Conservation (phyloP, 2,888 invertebrate species). For the Lomographa bimaculata region DNA sequence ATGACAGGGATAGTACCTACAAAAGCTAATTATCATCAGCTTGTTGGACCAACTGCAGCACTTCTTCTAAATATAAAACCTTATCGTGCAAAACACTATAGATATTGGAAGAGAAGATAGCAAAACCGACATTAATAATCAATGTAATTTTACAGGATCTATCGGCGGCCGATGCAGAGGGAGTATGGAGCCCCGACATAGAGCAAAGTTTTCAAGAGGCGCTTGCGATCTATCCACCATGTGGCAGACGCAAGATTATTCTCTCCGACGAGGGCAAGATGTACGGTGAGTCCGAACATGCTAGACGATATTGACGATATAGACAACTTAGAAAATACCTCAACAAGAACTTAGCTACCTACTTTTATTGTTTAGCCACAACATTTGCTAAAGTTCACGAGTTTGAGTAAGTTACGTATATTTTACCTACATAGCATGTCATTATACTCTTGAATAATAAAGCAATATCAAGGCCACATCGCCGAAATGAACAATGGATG, state of each 20-base stretch:
- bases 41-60: no score
- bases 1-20: no score
- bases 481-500: conserved; percentile 75
- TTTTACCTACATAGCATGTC: conserved; percentile 2
- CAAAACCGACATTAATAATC: no score
- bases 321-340: no score
- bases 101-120: no score
- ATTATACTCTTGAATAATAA: conserved; percentile 55
- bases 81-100: no score
- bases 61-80: no score
- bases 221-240: conserved; percentile 99
- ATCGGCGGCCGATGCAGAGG: conserved; percentile 99
- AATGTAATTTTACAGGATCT: conserved; percentile 90
- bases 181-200: conserved; percentile 99
- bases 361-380: no score
- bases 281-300: conserved; percentile 95
- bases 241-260: conserved; percentile 99
- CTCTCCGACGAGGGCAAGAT: conserved; percentile 99
- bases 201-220: conserved; percentile 99
- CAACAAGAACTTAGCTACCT: no score
- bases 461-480: conserved; percentile 67
- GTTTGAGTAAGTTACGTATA: no score
- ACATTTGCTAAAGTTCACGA: no score
- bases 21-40: no score
- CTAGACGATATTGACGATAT: conserved; percentile 31